phyloP scores from a whole-genome alignment of 2,888 invertebrate species.

The Ophioninae sp. region DNA sequence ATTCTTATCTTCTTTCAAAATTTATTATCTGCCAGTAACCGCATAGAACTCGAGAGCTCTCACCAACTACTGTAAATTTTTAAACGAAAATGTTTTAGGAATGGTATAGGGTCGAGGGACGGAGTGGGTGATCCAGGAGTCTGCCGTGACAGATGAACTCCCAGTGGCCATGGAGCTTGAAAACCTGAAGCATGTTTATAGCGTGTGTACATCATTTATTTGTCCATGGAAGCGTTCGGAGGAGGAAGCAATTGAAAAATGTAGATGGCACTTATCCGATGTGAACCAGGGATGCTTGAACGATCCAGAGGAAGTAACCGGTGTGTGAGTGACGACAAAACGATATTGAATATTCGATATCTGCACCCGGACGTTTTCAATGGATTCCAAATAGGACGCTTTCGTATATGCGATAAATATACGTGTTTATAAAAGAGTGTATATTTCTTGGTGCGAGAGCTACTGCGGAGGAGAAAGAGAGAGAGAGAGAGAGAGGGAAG shows the following conservation, averaged over 20 bases:
- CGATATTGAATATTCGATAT: conserved; percentile 60
- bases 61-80: no score
- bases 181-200: conserved; percentile 24
- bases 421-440: conserved; percentile 6
- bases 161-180: not conserved
- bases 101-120: no score
- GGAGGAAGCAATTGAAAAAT: conserved; percentile 41
- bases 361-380: conserved; percentile 43
- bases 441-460: not conserved
- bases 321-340: conserved; percentile 38
- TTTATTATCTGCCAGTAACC: no score
- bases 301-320: not conserved
- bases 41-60: no score
- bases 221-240: not conserved
- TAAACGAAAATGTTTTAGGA: no score
- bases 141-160: not conserved
- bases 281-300: not conserved
- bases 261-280: conserved; percentile 43
- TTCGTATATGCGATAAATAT: conserved; percentile 51
- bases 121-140: not conserved
- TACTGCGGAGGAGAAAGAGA: not conserved
- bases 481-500: not conserved
- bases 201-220: conserved; percentile 38
- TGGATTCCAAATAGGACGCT: conserved; percentile 49
- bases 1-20: no score